A percentile compares a stretch with the other conserved stretches of the same genome.
Conservation (phyloP, 2,113 vertebrate species). For the Phoenicopterus ruber region DNA sequence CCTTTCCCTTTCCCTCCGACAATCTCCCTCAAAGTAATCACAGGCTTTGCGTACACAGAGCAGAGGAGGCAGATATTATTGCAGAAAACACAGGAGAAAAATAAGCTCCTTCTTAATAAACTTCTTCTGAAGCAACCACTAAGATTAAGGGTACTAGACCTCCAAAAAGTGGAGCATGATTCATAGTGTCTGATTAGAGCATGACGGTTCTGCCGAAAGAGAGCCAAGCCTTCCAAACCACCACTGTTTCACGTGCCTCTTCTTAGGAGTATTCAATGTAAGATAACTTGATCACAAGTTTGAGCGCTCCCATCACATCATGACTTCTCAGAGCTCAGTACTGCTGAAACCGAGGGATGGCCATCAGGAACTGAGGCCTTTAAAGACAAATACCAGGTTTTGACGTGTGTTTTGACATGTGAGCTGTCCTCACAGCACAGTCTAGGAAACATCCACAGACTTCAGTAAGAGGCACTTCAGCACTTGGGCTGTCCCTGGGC, state of each 20-base stretch:
- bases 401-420: background rate
- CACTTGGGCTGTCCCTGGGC: background rate
- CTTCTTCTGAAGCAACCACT: background rate
- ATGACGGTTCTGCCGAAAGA: fast-evolving
- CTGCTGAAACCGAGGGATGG: background rate
- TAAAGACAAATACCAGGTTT: background rate
- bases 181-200: background rate
- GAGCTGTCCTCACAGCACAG: background rate
- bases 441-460: background rate
- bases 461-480: background rate
- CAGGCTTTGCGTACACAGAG: background rate
- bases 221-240: background rate
- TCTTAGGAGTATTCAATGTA: background rate
- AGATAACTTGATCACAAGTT: background rate
- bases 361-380: background rate
- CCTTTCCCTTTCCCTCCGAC: background rate
- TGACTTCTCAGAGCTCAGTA: background rate
- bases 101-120: background rate
- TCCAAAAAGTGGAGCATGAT: background rate
- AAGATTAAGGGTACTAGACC: background rate
- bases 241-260: background rate
- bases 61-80: background rate
- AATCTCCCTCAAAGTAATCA: background rate
- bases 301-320: background rate
- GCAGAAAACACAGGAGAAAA: slow-evolving; percentile 7